Base-by-base conservation (phyloP, 2,888 invertebrate species). In the Orthosia gracilis region DNA sequence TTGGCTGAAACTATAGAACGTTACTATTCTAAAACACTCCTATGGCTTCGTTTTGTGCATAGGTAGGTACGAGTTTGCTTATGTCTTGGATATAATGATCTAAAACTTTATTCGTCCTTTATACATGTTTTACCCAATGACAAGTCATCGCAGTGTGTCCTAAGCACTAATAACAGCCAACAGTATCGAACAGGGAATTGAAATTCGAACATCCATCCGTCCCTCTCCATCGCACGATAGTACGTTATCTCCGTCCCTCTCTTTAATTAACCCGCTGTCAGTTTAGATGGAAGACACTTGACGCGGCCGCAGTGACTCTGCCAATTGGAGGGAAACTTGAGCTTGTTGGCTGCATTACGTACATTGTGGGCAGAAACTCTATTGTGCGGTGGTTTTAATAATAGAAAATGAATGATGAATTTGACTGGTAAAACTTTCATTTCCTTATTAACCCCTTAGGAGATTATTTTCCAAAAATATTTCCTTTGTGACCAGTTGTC, bases 261-360 rank as follows among this genome's bases (percentile, higher is more conserved):
- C 91, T 92, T 91, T 91, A 91, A 91, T 92, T 91, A 91, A 91
- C 91, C 90, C 80, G 88, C 89, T 90, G 93, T 91, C 92, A 90
- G 91, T 90, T 91, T 90, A 87, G 90, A 90, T 90, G 89, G 92
- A 89, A 91, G 94, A 92, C 93, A 92, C 94, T 94, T 93, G 94
- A 94, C 90, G 91, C 87, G 87, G 89, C 91, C 89, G 80, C 90
- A 88, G 89, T 90, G 93, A 92, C 94, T 92, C 91, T 87, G 91
- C 91, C 94, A 94, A 94, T 94, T 93, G 93, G 91, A 89, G 92
- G 91, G 82, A 89, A 93, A 91, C 90, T 94, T 89, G 89, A 82
- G 88, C 80, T 86, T 86, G 79, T 67, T 21, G 85, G 74, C 70
- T 73, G 70, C 63, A 85, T 80, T 86, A 86, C 83, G 82, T 86